Evolutionary conservation across 2,888 invertebrate species (phyloP).

Genomic region (Rhaphigaster nebulosa): DNA sequence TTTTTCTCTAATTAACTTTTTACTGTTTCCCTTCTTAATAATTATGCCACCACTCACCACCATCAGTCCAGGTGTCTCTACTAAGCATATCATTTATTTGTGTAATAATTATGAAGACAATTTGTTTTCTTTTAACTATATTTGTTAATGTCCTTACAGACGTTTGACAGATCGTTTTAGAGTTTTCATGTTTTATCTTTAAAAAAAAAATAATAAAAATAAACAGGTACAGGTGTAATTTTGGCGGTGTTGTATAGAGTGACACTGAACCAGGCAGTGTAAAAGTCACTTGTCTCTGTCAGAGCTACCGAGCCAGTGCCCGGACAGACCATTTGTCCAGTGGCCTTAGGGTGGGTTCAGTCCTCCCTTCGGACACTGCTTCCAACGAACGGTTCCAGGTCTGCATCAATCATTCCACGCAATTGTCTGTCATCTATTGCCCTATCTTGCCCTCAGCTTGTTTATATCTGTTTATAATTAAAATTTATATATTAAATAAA

Average conservation of each 20-base stretch:
- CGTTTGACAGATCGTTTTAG: too few relatives aligned
- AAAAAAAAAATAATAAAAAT: neutral
- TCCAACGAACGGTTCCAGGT: neutral
- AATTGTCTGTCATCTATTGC: neutral
- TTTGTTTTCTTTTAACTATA: too few relatives aligned
- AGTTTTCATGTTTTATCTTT: too few relatives aligned
- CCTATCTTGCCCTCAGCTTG: neutral
- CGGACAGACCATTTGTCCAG: neutral
- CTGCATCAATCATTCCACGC: neutral
- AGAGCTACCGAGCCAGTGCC: neutral
- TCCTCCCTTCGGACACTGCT: neutral
- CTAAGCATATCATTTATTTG: neutral
- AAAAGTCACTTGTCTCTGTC: slow-evolving; percentile 22
- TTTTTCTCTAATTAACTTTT: too few relatives aligned
- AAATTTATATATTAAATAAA: too few relatives aligned
- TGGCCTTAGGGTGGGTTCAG: neutral
- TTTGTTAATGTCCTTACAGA: too few relatives aligned
- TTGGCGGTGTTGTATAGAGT: neutral
- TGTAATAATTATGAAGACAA: neutral
- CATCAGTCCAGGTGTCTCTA: too few relatives aligned
- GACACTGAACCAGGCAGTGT: neutral
- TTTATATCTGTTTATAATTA: neutral
- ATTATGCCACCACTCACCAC: too few relatives aligned
- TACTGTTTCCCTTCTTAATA: too few relatives aligned
- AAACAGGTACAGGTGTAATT: neutral